phyloP scores from a whole-genome alignment of 1,140 invertebrate species.

The Drosophila kikkawai region DNA sequence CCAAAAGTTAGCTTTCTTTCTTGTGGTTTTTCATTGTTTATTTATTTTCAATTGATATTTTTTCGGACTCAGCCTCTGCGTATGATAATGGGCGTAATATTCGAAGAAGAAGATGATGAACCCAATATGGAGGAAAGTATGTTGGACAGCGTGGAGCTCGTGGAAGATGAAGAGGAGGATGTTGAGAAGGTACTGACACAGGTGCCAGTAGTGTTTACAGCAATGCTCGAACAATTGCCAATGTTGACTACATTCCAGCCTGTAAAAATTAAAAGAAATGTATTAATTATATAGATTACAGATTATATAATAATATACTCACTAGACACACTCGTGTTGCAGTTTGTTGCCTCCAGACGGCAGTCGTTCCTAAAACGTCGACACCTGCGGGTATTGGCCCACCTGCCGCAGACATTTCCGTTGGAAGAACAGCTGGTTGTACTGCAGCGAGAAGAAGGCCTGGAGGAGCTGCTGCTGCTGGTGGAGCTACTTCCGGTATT shows the following conservation, averaged over 20 bases:
- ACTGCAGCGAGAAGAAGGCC: slow-evolving; percentile 28
- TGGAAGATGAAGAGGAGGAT: slow-evolving; percentile 13
- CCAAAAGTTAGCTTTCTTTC: background rate
- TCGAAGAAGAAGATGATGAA: slow-evolving; percentile 33
- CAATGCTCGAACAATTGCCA: slow-evolving; percentile 38
- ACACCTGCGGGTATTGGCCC: slow-evolving; percentile 25
- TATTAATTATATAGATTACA: background rate
- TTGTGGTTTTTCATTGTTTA: background rate
- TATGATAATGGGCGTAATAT: slow-evolving; percentile 37
- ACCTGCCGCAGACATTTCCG: slow-evolving; percentile 41
- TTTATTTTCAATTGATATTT: no score
- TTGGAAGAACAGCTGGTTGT: slow-evolving; percentile 14
- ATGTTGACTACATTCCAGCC: slow-evolving; percentile 34
- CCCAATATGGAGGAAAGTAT: slow-evolving; percentile 39
- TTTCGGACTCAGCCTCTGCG: slow-evolving; percentile 13
- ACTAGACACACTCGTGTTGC: slow-evolving; percentile 32
- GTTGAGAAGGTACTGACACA: slow-evolving; percentile 40
- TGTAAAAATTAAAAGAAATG: background rate
- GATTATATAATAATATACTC: background rate
- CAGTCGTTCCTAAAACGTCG: slow-evolving; percentile 35
- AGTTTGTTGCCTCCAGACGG: slow-evolving; percentile 37
- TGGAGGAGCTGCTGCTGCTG: slow-evolving; percentile 27
- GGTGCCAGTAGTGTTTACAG: slow-evolving; percentile 17
- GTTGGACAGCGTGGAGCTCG: background rate
- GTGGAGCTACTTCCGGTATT: slow-evolving; percentile 6